Base-by-base conservation (phyloP, 23 tunicate genomes). In the Aplidium turbinatum region DNA sequence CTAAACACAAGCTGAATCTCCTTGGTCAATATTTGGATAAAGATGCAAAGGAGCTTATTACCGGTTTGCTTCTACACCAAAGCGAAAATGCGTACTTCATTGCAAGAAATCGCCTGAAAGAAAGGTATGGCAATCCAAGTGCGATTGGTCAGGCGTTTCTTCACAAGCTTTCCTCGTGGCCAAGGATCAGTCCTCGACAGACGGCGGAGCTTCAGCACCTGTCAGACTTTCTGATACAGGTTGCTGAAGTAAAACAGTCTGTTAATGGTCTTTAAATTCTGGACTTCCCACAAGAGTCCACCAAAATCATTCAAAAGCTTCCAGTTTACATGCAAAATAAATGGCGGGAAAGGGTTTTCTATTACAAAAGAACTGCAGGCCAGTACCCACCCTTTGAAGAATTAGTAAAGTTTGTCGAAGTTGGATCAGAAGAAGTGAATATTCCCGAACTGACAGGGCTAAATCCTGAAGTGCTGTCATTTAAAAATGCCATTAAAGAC, bases 161-260 rank as follows among this genome's bases (percentile, higher is more conserved):
- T 9, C n/a, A 71, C 18, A 47, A 24, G 30, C 28, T 66, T 3
- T 6, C 19, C 21, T 4, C 73, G 11, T 66, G 73, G 73, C 73
- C 73, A 3, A 20, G 25, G 5, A 38, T 66, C 3, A 13, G 28
- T 6, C 3, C 26, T 38, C 16, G 21, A 16, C 52, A 66, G 11
- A 16, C 73, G 9, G 16, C 9, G 30, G 73, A 39, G 18, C 28
- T 66, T 51, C 26, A 6, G 29, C 51, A 26, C 4, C 36, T 66
- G 16, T 66, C 73, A 23, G 73, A 66, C 36, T 66, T 66, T 66
- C 55, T 66, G 28, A 36, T 16, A 29, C 73, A 66, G 29, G 30
- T 36, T 20, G 13, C 5, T 5, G 73, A 36, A 39, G 26, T 39
- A 18, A 36, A 36, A 25, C 16, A 7, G 56, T 9, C 16, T 13